Evolutionary conservation across 1,140 invertebrate species (phyloP), one percentile per base, ranked within the genome.

Genomic region (Drosophila miranda): DNA sequence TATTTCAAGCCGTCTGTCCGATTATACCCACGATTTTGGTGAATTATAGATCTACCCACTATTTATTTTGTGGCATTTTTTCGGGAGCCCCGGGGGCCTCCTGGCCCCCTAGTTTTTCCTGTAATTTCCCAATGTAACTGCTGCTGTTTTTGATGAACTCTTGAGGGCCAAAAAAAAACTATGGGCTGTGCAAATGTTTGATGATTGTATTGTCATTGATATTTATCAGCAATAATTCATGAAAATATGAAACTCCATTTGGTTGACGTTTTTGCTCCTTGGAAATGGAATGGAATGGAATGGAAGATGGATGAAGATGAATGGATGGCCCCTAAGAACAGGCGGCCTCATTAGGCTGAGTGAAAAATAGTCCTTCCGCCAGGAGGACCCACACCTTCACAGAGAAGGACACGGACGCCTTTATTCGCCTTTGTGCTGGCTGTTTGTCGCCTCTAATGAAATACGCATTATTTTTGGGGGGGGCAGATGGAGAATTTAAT

Each of bases 391-490:
- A 14, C 51, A 44, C 43, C 62, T 48, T 48, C 21, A 28, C 28
- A 34, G 16, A 19, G 51, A 11, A 6, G 7, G 11, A 16, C 13
- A 23, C 19, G 23, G 7, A 34, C 30, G 3, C 30, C 11, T 34
- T 21, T 49, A 41, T 58, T 69, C 60, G 42, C 21, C 42, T 13
- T 23, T 60, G 55, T 58, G n/a, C 23, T 30, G 14, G 11, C 34
- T 21, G 41, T 48, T 61, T 72, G 68, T 64, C 73, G 41, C 48
- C 43, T 78, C 75, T 60, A 72, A 78, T 78, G 67, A 78, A 78
- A 78, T 78, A 78, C 75, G 43, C 75, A 78, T 78, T 78, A 78
- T 78, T 72, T 71, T 9, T 30, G 6, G 67, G 52, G 67, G 52
- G 41, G 48, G 54, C 34, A 38, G 34, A 13, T 38, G 51, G 50